phyloP scores from a whole-genome alignment of 2,113 vertebrate genomes.

The Butorides virescens region DNA sequence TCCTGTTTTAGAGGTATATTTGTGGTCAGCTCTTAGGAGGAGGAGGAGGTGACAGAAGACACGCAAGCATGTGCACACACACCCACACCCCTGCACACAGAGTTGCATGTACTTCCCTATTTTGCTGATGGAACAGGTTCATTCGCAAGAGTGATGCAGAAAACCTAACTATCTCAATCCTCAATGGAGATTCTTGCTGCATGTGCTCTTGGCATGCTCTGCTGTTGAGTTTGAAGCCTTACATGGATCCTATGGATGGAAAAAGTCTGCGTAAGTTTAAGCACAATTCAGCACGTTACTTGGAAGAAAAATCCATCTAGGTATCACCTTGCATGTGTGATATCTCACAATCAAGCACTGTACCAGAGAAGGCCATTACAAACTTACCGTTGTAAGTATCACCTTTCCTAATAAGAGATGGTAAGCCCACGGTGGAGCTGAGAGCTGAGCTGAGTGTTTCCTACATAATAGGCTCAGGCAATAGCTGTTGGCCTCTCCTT shows the following conservation, averaged over 20 bases:
- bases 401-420: neutral
- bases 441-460: neutral
- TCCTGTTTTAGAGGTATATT: neutral
- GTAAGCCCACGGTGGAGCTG: neutral
- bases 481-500: neutral
- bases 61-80: too few species aligned
- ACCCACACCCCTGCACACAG: neutral
- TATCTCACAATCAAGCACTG: rapidly evolving
- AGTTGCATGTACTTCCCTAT: rapidly evolving
- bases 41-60: neutral
- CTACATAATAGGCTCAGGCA: neutral
- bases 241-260: rapidly evolving
- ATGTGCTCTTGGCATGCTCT: neutral
- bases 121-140: neutral
- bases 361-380: neutral
- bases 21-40: neutral
- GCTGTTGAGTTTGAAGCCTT: neutral
- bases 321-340: rapidly evolving
- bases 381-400: neutral
- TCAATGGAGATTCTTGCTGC: neutral
- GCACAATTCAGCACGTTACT: neutral
- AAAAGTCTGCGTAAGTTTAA: neutral
- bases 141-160: neutral
- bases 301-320: neutral
- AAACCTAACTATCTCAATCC: neutral